phyloP scores from a whole-genome alignment of 1,140 invertebrate species.

The Anastrepha ludens region DNA sequence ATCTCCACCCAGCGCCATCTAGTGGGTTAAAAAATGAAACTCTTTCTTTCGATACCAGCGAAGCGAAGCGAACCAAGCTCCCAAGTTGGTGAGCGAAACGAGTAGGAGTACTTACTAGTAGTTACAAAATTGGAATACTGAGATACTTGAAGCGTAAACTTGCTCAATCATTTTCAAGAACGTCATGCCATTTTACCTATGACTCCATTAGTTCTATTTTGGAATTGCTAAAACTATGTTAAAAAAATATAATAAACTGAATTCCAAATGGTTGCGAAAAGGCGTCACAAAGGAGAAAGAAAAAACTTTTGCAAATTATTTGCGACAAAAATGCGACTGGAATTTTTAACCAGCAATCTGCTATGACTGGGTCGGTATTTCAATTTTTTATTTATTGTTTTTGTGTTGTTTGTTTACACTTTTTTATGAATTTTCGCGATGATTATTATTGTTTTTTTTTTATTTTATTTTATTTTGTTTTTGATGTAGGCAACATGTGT shows the following conservation, averaged over 20 bases:
- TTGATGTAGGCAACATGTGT: neutral
- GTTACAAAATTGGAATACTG: no score
- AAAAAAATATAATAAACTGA: neutral
- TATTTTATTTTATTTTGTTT: neutral
- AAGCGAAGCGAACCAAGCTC: no score
- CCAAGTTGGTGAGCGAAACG: no score
- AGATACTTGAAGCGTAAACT: no score
- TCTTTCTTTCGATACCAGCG: no score
- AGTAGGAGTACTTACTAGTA: no score
- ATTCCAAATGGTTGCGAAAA: neutral
- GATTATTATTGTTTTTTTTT: neutral
- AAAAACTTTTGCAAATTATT: neutral
- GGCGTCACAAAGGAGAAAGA: neutral
- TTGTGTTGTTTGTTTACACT: neutral
- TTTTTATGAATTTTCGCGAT: neutral
- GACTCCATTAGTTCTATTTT: neutral
- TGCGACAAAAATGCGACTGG: neutral
- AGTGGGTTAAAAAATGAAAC: no score
- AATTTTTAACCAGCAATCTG: slow-evolving; percentile 5
- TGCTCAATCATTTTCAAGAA: no score
- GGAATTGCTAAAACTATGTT: neutral
- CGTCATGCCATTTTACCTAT: neutral
- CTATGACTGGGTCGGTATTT: neutral
- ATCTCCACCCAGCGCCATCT: no score
- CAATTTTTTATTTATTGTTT: neutral